Evolutionary conservation across 2,888 invertebrate species (phyloP).

Genomic region (Pseudococcus longispinus): DNA sequence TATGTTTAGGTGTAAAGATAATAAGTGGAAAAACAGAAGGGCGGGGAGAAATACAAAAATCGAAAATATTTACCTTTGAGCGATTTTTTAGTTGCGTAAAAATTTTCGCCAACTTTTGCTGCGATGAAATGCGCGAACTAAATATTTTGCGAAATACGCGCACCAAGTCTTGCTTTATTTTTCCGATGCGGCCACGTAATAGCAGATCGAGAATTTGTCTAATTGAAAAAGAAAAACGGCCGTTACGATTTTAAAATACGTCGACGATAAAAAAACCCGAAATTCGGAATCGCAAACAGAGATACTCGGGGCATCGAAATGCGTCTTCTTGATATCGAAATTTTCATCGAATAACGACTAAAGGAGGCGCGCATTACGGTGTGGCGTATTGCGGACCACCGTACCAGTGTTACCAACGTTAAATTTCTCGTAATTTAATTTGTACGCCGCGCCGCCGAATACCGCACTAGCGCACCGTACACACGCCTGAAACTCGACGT

Average conservation of each 20-base stretch:
- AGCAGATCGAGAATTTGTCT: background rate
- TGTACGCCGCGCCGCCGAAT: background rate
- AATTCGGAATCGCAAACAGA: conserved; percentile 20
- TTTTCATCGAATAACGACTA: conserved; percentile 49
- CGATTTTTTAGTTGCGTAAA: conserved; percentile 14
- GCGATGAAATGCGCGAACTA: conserved; percentile 24
- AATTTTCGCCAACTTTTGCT: conserved; percentile 1
- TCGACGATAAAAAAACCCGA: conserved; percentile 1
- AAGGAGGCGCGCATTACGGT: conserved; percentile 48
- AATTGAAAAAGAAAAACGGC: conserved; percentile 7
- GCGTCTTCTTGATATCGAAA: conserved; percentile 46
- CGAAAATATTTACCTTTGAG: conserved; percentile 20
- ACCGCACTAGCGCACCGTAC: conserved; percentile 43
- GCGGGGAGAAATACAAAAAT: background rate
- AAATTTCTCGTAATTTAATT: conserved; percentile 36
- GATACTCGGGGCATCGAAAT: conserved; percentile 40
- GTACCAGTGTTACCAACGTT: conserved; percentile 50
- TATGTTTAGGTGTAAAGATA: background rate
- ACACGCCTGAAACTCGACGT: background rate
- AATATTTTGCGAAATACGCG: conserved; percentile 29
- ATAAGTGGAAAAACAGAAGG: background rate
- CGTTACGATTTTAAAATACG: conserved; percentile 30
- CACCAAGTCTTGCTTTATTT: background rate
- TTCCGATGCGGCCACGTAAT: background rate
- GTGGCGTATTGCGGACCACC: conserved; percentile 54